These are phyloP conservation scores for Cynopterus brachyotis DNA, from an alignment of 2,113 vertebrate genomes.

Conservation along the genomic window DNA sequence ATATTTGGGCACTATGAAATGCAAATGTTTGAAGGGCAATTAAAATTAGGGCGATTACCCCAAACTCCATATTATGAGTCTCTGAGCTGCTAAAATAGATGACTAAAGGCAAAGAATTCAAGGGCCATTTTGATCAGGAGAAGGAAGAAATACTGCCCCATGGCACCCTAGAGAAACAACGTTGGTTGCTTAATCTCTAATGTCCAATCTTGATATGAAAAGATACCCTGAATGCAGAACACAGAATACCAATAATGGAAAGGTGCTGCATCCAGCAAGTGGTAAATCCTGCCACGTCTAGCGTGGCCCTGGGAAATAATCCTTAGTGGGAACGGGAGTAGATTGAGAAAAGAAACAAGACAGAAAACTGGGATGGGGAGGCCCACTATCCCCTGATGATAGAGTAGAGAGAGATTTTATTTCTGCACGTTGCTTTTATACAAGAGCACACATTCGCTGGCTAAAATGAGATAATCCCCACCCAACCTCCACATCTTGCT, in stretches of 20 bases:
- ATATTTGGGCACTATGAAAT: not conserved
- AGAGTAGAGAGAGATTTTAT: too few species aligned
- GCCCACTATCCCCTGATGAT: too few species aligned
- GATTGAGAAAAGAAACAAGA: too few species aligned
- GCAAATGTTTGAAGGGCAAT: not conserved
- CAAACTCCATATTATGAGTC: not conserved
- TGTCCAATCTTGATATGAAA: not conserved
- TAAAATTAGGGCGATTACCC: not conserved
- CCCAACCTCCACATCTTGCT: too few species aligned
- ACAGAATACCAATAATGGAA: not conserved
- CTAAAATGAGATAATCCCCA: too few species aligned
- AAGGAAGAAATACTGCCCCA: not conserved
- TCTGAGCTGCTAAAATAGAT: not conserved
- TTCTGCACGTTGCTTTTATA: too few species aligned
- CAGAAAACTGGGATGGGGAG: too few species aligned
- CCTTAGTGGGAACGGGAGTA: too few species aligned
- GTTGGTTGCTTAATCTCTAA: not conserved
- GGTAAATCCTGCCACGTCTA: too few species aligned
- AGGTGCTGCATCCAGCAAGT: not conserved
- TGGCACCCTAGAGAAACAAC: not conserved
- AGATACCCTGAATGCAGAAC: not conserved
- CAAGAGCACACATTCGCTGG: too few species aligned
- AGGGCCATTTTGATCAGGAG: not conserved
- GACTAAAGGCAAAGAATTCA: not conserved
- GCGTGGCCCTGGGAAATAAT: too few species aligned